These are phyloP conservation scores for Rhabdophis nuchalis DNA, from an alignment of 2,797 vertebrate species.

Conservation along the genomic window DNA sequence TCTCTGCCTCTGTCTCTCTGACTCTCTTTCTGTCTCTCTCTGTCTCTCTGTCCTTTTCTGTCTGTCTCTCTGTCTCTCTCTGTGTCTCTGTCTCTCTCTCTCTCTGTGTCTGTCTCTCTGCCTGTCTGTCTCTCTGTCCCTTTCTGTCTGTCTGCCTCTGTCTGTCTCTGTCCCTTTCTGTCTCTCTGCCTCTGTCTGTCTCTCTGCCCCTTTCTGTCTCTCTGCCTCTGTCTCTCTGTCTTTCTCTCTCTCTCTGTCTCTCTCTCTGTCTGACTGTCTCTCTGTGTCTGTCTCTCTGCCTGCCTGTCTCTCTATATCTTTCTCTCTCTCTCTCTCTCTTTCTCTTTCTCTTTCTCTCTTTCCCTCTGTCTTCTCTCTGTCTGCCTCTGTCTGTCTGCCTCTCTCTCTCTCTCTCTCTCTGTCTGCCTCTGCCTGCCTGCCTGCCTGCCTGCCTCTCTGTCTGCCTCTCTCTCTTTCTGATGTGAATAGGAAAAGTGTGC, in stretches of 20 bases:
- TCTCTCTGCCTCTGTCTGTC: background rate
- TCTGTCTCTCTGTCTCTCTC: background rate
- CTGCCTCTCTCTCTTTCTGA: background rate
- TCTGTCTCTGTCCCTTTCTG: background rate
- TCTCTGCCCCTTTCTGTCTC: too few relatives aligned
- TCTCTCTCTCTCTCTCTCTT: too few relatives aligned
- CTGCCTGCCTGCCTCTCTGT: too few relatives aligned
- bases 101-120: background rate
- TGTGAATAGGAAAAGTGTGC: background rate
- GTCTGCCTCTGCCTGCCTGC: too few relatives aligned
- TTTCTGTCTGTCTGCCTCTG: too few relatives aligned
- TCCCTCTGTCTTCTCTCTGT: too few relatives aligned
- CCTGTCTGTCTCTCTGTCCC: too few relatives aligned
- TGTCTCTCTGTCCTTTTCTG: background rate
- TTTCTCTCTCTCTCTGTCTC: too few relatives aligned
- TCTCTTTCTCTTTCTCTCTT: background rate
- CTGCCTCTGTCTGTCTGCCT: too few relatives aligned
- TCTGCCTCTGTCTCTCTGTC: background rate
- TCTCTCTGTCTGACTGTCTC: too few relatives aligned
- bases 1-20: background rate
- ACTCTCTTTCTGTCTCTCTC: background rate
- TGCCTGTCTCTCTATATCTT: too few relatives aligned
- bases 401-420: background rate
- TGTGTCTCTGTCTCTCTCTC: background rate
- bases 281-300: too few relatives aligned